These are phyloP conservation scores for Onychomys torridus DNA, from an alignment of 2,797 vertebrate species.

Conservation along the genomic window DNA sequence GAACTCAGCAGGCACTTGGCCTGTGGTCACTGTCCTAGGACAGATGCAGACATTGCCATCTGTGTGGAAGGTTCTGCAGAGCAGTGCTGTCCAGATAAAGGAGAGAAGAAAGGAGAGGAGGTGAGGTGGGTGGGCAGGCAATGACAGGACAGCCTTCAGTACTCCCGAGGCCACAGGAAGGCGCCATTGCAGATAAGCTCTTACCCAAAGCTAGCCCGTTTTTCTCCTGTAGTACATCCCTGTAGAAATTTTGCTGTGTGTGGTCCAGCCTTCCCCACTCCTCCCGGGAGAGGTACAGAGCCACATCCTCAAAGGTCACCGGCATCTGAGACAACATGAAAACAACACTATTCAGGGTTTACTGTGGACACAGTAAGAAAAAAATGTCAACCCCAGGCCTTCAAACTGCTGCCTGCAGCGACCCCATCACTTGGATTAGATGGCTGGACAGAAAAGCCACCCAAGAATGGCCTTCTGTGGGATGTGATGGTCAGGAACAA, in stretches of 20 bases:
- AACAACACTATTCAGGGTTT: background rate
- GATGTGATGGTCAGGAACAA: background rate
- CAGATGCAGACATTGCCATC: background rate
- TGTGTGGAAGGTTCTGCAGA: background rate
- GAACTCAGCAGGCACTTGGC: background rate
- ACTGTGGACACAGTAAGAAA: too few species aligned
- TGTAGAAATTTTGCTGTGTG: constrained; percentile 68
- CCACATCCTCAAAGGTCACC: constrained; percentile 82
- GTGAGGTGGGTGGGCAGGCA: background rate
- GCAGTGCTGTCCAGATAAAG: fast-evolving
- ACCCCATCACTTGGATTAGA: background rate
- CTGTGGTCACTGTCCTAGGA: background rate
- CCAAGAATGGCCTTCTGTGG: background rate
- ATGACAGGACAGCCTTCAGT: background rate
- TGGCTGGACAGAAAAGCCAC: background rate
- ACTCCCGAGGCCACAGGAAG: background rate
- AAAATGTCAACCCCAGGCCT: background rate
- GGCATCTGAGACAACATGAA: constrained; percentile 75
- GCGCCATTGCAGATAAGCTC: background rate
- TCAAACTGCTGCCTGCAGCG: background rate
- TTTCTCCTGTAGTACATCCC: constrained; percentile 63
- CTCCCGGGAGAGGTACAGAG: constrained; percentile 79
- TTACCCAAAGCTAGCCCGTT: constrained; percentile 69
- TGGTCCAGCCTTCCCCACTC: constrained; percentile 80
- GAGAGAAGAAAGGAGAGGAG: too few species aligned